Evolutionary conservation across 2,888 invertebrate genomes (phyloP).

Genomic region (Fissipunctia ypsillon): DNA sequence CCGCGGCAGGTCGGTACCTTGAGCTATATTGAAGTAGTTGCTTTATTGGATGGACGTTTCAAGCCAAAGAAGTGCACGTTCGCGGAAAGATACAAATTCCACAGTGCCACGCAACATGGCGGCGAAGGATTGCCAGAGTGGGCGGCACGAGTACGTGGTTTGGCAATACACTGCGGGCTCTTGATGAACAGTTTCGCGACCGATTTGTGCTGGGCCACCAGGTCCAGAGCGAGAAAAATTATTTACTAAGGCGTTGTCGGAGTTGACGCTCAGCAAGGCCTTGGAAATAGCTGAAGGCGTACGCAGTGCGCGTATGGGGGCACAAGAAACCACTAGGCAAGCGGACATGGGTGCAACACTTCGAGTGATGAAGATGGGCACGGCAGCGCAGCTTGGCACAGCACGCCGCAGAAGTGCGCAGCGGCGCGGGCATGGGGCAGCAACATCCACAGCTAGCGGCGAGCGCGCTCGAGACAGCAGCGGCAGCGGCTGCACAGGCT

Average conservation of each 20-base stretch:
- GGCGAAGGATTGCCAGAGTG: background rate
- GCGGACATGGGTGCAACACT: background rate
- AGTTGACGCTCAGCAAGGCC: background rate
- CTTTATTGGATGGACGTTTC: constrained; percentile 20
- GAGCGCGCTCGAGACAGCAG: background rate
- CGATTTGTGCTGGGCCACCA: background rate
- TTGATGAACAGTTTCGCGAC: constrained; percentile 1
- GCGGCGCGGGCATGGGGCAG: background rate
- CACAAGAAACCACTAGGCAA: background rate
- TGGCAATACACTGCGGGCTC: background rate
- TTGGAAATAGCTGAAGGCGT: background rate
- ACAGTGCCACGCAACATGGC: background rate
- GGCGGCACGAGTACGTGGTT: background rate
- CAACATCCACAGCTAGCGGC: background rate
- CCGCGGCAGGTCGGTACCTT: constrained; percentile 17
- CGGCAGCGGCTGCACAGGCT: background rate
- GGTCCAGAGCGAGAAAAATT: background rate
- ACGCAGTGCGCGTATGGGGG: background rate
- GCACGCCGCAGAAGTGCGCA: background rate
- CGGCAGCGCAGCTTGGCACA: background rate
- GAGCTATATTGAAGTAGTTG: constrained; percentile 7
- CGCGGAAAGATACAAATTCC: background rate
- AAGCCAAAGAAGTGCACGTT: constrained; percentile 13
- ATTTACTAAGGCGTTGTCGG: background rate
- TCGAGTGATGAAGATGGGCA: too few species aligned